These are phyloP conservation scores for Prenolepis imparis DNA, from an alignment of 2,888 invertebrate species.

Conservation along the genomic window DNA sequence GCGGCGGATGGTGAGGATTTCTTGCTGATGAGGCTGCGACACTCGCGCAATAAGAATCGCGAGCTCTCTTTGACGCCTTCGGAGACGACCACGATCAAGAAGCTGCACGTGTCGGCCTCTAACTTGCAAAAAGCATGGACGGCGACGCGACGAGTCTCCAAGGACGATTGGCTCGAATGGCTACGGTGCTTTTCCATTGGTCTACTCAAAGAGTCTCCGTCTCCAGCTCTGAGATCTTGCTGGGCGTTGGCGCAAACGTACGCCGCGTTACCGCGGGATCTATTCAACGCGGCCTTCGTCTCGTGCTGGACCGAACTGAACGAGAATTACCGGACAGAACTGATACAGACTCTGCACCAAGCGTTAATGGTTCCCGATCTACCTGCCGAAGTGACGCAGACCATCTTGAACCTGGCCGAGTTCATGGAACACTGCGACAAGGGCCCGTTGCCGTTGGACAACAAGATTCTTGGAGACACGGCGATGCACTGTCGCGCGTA, in stretches of 20 bases:
- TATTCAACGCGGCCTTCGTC: conserved; percentile 99
- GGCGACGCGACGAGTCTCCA: conserved; percentile 96
- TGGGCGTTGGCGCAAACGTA: conserved; percentile 97
- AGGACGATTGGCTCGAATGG: conserved; percentile 99
- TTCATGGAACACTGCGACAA: conserved; percentile 99
- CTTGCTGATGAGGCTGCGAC: conserved; percentile 89
- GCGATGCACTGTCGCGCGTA: conserved; percentile 97
- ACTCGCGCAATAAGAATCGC: conserved; percentile 90
- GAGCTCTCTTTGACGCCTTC: conserved; percentile 89
- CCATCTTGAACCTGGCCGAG: conserved; percentile 98
- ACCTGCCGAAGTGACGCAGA: conserved; percentile 96
- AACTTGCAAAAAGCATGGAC: conserved; percentile 97
- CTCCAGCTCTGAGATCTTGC: conserved; percentile 97
- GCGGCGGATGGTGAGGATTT: conserved; percentile 92
- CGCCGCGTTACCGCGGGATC: conserved; percentile 96
- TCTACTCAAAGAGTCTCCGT: conserved; percentile 97
- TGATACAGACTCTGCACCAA: conserved; percentile 95
- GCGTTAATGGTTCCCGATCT: conserved; percentile 97
- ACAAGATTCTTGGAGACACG: conserved; percentile 94
- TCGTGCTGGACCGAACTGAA: conserved; percentile 99
- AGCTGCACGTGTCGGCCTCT: conserved; percentile 93
- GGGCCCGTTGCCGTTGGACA: conserved; percentile 96
- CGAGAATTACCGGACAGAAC: conserved; percentile 92
- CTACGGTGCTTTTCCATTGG: conserved; percentile 96
- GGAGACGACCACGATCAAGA: conserved; percentile 92